phyloP scores from a whole-genome alignment of 2,113 vertebrate species.

The Otus sunia region DNA sequence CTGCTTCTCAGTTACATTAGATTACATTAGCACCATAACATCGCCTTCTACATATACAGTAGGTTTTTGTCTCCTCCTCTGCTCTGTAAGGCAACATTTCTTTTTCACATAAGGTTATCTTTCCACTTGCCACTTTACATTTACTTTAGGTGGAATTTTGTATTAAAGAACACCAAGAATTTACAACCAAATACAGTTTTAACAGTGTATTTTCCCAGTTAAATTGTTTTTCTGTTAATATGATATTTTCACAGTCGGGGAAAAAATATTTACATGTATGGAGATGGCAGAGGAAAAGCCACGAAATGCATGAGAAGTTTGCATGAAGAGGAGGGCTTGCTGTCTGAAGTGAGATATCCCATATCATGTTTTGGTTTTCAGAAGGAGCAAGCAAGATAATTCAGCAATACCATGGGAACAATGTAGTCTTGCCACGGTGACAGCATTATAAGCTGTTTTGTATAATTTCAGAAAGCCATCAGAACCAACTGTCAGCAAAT shows the following conservation, averaged over 20 bases:
- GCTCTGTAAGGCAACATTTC: neutral
- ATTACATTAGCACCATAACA: neutral
- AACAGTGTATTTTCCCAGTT: neutral
- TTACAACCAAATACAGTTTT: neutral
- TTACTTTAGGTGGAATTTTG: neutral
- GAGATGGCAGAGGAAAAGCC: neutral
- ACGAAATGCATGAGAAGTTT: neutral
- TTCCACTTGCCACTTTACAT: neutral
- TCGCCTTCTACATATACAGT: neutral
- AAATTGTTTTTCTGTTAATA: neutral
- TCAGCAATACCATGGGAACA: neutral
- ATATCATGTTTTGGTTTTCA: neutral
- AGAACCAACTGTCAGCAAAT: neutral
- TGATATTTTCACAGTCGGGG: neutral
- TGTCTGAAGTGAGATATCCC: neutral
- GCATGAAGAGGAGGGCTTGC: neutral
- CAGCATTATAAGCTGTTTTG: neutral
- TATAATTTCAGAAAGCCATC: neutral
- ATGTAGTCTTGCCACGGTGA: neutral
- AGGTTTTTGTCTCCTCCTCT: neutral
- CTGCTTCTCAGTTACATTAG: neutral
- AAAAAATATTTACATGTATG: neutral
- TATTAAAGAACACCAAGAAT: neutral
- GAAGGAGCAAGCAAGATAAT: neutral
- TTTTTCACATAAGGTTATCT: neutral